Base-by-base conservation (phyloP, 2,797 vertebrate genomes). In the Propithecus deckenii region DNA sequence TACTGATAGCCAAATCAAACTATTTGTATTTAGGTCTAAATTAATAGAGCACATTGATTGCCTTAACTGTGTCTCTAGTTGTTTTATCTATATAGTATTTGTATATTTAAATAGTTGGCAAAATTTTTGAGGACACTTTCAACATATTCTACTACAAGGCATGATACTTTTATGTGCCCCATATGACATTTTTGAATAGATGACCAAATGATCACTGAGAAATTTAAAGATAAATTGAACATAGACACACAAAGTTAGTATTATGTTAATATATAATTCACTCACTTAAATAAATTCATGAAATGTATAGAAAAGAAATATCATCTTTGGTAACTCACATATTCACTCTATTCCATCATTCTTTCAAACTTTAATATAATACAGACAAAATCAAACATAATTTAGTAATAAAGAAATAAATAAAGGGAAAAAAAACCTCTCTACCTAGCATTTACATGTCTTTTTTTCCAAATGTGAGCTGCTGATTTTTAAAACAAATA, bases 361-460 rank as follows among this genome's bases (percentile, higher is more conserved):
- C n/a, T 25, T 74, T 83, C 38, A 75, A 90, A 93, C 25, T 90
- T 76, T 67, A 28, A 67, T 84, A n/a, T 93, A 91, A 59, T n/a
- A 81, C 5, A 71, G 13, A 46, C 25, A 72, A 93, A 80, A 79
- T 75, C 7, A 93, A 96, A 83, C 11, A 38, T 75, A 52, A 46
- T 55, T 86, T 67, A 78, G 22, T 91, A 86, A 67, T 55, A 52
- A 55, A 76, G 35, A 46, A 18, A 10, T 43, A 43, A 43, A 43
- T 41, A 41, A 41, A 41, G 41, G 41, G 41, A 43, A 52, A 55
- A 76, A 41, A 52, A 18, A 7, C 13, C 59, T 67, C 5, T 78
- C 32, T 55, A 38, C 3, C 12, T 35, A 22, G 2, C 6, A 92
- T 55, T 63, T 81, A 20, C 12, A 65, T 32, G 4, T 48, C 52